Evolutionary conservation across 1,140 invertebrate species (phyloP), one percentile per base, ranked within the genome.

Genomic region (Eueides isabella): DNA sequence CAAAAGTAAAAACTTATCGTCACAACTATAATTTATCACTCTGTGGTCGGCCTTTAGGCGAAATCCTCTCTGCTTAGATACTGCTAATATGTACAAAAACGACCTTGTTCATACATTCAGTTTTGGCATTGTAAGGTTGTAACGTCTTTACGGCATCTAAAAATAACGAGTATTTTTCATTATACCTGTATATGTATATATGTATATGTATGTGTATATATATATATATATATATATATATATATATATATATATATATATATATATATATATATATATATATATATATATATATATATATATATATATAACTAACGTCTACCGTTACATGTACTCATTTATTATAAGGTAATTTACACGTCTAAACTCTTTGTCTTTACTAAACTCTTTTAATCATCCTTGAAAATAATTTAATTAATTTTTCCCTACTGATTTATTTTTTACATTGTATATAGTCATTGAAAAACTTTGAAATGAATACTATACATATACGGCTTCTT

Each of bases 371-470:
- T 44, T 61, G n/a, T 64, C n/a, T n/a, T n/a, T n/a, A n/a, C n/a
- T n/a, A n/a, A n/a, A n/a, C n/a, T n/a, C n/a, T n/a, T n/a, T n/a
- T 48, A 71, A 64, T 71, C 61, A 71, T 71, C 69, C 69, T 71
- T 64, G 62, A 65, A 71, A 48, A 9, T 64, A 41, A 41, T 28
- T 68, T 7, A 69, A 69, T 61, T 69, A 2, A 14, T 5, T 30
- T 63, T 63, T 63, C 30, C n/a, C 30, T 30, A n/a, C 14, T 35
- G 67, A 61, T 61, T 69, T 67, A 67, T 2, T n/a, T n/a, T 0
- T 19, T 26, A 23, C 23, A 14, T 23, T 26, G 19, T 12, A 55
- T 2, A 19, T 44, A 44, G 16, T 6, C 1, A 44, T 44, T 19
- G 19, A 44, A 44, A n/a, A 16, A 38, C 14, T 0, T 1, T 16